Percentiles rank a stretch among this genome's conserved stretches.
Evolutionary conservation across 2,888 invertebrate species (phyloP).

Genomic region (Capitulum mitella): DNA sequence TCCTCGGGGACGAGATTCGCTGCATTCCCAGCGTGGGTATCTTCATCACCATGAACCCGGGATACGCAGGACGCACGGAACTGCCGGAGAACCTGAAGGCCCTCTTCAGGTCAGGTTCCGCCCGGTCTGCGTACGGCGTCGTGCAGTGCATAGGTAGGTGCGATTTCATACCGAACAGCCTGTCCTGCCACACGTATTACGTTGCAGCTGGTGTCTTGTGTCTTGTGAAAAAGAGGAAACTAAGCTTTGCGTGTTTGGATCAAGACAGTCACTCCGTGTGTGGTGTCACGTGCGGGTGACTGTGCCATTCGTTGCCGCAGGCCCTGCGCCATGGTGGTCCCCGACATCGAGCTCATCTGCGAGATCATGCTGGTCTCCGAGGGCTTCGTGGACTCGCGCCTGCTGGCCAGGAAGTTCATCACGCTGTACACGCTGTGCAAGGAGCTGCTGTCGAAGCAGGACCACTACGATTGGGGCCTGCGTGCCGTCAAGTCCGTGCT

Average conservation of each 20-base stretch:
- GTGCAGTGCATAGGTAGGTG: too few species aligned
- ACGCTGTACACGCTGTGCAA: constrained; percentile 84
- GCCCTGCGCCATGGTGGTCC: constrained; percentile 97
- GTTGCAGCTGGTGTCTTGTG: too few species aligned
- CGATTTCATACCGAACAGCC: too few species aligned
- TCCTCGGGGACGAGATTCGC: constrained; percentile 86
- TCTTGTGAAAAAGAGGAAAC: too few species aligned
- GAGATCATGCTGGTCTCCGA: constrained; percentile 98
- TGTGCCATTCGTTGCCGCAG: too few species aligned
- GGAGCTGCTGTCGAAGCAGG: constrained; percentile 87
- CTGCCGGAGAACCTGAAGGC: constrained; percentile 66
- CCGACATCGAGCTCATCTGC: constrained; percentile 92
- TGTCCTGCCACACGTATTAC: too few species aligned
- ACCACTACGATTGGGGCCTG: constrained; percentile 96
- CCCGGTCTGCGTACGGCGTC: too few species aligned
- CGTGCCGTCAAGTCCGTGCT: constrained; percentile 93
- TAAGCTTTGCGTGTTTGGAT: too few species aligned
- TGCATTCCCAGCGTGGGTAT: constrained; percentile 82
- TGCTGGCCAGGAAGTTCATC: constrained; percentile 88
- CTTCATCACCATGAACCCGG: constrained; percentile 98
- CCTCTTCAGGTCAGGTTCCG: constrained; percentile 47
- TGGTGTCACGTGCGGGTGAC: too few species aligned
- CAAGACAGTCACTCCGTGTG: too few species aligned
- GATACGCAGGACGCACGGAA: constrained; percentile 89
- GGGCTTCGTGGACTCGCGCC: constrained; percentile 90